phyloP scores from a whole-genome alignment of 2,888 invertebrate species.

The Quadroppia sp. region DNA sequence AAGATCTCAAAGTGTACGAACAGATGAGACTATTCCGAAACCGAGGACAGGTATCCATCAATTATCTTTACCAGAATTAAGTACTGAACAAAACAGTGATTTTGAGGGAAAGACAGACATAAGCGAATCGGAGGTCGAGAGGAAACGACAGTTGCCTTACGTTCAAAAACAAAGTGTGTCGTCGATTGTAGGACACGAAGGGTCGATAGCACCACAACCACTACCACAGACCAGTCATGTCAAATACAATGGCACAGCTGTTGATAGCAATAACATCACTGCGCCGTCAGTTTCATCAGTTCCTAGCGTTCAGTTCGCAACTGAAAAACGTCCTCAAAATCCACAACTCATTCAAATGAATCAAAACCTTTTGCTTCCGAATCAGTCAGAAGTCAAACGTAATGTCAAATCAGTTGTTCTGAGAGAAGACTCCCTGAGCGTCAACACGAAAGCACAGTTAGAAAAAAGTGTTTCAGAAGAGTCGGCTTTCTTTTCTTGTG shows the following conservation, averaged over 20 bases:
- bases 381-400: conserved; percentile 16
- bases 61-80: conserved; percentile 39
- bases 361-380: conserved; percentile 26
- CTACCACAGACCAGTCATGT: background rate
- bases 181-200: conserved; percentile 30
- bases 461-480: conserved; percentile 47
- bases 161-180: conserved; percentile 36
- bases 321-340: conserved; percentile 12
- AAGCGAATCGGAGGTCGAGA: background rate
- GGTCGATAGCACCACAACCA: conserved; percentile 1
- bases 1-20: conserved; percentile 29
- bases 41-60: conserved; percentile 28
- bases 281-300: background rate
- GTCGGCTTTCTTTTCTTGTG: conserved; percentile 46
- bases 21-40: conserved; percentile 16
- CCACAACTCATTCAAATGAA: conserved; percentile 17
- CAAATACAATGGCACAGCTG: conserved; percentile 1
- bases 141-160: conserved; percentile 33
- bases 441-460: conserved; percentile 27
- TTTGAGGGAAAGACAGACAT: background rate
- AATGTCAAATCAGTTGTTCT: background rate
- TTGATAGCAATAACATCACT: background rate
- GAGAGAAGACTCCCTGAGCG: conserved; percentile 31
- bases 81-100: background rate
- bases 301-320: background rate